These are phyloP conservation scores for Gymnocypris eckloni DNA, from an alignment of 2,797 vertebrate genomes.

Conservation along the genomic window DNA sequence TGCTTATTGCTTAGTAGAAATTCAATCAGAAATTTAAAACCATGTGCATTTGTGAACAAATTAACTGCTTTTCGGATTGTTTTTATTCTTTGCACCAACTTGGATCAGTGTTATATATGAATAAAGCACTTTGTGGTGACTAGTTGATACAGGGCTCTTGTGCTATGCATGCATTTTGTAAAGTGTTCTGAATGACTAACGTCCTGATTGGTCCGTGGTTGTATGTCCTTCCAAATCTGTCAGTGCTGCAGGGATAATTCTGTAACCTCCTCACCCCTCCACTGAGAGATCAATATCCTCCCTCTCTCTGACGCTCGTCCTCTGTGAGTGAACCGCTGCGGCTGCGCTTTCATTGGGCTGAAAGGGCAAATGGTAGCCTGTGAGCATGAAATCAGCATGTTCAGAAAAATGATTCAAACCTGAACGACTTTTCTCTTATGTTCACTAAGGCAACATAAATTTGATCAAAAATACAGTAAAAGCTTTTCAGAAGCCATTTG, in stretches of 20 bases:
- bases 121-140: background rate
- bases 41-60: background rate
- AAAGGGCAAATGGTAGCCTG: background rate
- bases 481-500: background rate
- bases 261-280: constrained; percentile 18
- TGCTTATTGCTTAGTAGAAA: background rate
- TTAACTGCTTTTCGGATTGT: background rate
- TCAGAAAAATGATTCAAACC: background rate
- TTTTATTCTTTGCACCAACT: background rate
- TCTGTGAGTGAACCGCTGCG: background rate
- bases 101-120: background rate
- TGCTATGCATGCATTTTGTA: background rate
- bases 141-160: background rate
- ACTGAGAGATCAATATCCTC: background rate
- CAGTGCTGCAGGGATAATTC: background rate
- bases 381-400: background rate
- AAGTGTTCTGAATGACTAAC: background rate
- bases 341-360: background rate
- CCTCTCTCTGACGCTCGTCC: background rate
- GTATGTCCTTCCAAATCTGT: constrained; percentile 5
- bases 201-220: background rate
- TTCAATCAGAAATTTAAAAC: background rate
- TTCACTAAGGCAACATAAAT: background rate
- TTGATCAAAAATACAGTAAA: background rate
- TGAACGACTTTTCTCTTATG: background rate